These are phyloP conservation scores for Prunella fulvescens DNA, from an alignment of 2,113 vertebrate species.

Conservation along the genomic window DNA sequence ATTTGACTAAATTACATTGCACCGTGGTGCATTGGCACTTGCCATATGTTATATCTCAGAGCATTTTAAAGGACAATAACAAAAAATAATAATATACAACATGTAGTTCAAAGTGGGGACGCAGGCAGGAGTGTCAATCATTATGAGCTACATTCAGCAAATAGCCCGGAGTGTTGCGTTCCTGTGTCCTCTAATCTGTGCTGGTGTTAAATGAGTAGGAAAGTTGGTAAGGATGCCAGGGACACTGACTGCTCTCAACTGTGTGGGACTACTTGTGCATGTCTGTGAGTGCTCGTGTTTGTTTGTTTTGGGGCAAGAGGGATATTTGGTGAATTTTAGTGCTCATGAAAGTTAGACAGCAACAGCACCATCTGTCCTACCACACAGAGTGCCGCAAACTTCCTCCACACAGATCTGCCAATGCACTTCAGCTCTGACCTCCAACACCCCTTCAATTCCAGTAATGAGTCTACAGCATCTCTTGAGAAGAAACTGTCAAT, in stretches of 20 bases:
- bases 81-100: slow-evolving; percentile 59
- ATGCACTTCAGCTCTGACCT: slow-evolving; percentile 63
- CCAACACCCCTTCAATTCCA: slow-evolving; percentile 58
- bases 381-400: slow-evolving; percentile 1
- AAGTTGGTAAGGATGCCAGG: slow-evolving; percentile 19
- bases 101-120: slow-evolving; percentile 33
- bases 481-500: slow-evolving; percentile 62
- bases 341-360: slow-evolving; percentile 27
- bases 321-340: slow-evolving; percentile 43
- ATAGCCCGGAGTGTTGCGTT: slow-evolving; percentile 51
- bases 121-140: slow-evolving; percentile 58
- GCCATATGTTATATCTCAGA: slow-evolving; percentile 65
- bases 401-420: slow-evolving; percentile 54
- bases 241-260: slow-evolving; percentile 39
- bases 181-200: slow-evolving; percentile 32
- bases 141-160: slow-evolving; percentile 50
- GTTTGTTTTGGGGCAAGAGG: slow-evolving; percentile 30
- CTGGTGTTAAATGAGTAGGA: slow-evolving; percentile 54
- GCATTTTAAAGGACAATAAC: slow-evolving; percentile 70
- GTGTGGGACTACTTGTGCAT: slow-evolving; percentile 16
- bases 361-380: slow-evolving; percentile 66
- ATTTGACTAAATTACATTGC: slow-evolving; percentile 78
- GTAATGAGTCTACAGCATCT: slow-evolving; percentile 61
- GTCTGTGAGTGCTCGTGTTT: not conserved
- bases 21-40: slow-evolving; percentile 57